Conservation (phyloP, 2,888 invertebrate species). For the Leptothorax acervorum region DNA sequence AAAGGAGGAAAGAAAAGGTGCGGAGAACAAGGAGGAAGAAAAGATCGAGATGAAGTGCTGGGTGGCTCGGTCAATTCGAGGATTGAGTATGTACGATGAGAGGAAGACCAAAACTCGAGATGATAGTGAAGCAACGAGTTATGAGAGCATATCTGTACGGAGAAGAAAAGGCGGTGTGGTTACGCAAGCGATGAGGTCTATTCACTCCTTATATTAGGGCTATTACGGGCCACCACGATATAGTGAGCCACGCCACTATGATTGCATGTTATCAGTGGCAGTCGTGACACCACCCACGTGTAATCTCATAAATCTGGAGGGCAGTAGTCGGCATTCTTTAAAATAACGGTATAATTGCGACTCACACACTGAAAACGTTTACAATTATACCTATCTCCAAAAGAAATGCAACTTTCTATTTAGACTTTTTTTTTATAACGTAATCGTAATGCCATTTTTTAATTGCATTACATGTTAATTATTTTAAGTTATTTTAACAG, state of each 20-base stretch:
- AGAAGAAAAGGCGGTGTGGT: slow-evolving; percentile 64
- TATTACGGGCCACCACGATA: slow-evolving; percentile 75
- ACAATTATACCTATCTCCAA: background rate
- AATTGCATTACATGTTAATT: background rate
- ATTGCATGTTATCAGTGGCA: slow-evolving; percentile 75
- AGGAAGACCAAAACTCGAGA: slow-evolving; percentile 32
- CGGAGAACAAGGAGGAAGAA: slow-evolving; percentile 32
- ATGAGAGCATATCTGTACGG: slow-evolving; percentile 36
- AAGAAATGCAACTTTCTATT: background rate
- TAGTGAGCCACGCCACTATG: slow-evolving; percentile 72
- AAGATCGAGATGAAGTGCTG: slow-evolving; percentile 59
- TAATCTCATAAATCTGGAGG: slow-evolving; percentile 66
- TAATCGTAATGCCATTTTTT: background rate
- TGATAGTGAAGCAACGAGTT: slow-evolving; percentile 46
- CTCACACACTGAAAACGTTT: background rate
- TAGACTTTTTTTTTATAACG: background rate
- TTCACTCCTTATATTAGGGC: slow-evolving; percentile 79
- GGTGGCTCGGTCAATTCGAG: slow-evolving; percentile 53
- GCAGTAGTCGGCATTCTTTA: slow-evolving; percentile 42
- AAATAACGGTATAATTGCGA: background rate
- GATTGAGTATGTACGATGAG: slow-evolving; percentile 11
- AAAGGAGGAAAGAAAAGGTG: slow-evolving; percentile 19
- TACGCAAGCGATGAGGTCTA: slow-evolving; percentile 80
- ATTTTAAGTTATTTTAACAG: background rate
- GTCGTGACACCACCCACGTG: slow-evolving; percentile 17